Conservation (phyloP, 1,140 invertebrate genomes). For the Paralvinella palmiformis region DNA sequence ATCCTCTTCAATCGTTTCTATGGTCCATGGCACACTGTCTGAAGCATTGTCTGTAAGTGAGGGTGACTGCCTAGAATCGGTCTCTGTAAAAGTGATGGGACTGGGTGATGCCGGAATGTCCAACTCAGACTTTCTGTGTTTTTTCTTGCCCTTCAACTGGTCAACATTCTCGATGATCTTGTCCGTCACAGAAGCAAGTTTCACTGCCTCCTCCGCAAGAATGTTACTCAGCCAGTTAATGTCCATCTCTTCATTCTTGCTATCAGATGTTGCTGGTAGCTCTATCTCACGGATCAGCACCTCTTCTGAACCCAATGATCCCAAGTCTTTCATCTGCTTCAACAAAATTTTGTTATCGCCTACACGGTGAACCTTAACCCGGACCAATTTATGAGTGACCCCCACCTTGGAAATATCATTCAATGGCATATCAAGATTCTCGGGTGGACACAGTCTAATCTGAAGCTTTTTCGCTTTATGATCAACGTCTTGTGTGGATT, state of each 20-base stretch:
- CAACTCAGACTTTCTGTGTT: too few species aligned
- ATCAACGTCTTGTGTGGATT: background rate
- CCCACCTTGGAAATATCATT: background rate
- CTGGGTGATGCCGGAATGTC: too few species aligned
- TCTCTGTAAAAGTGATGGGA: too few species aligned
- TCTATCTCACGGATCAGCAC: background rate
- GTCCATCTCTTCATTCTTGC: background rate
- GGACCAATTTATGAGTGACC: background rate
- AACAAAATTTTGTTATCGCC: background rate
- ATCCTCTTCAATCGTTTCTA: too few species aligned
- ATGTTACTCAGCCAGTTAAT: background rate
- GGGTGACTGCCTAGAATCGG: too few species aligned
- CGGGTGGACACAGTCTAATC: background rate
- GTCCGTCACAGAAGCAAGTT: background rate
- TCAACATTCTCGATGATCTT: too few species aligned
- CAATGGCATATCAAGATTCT: background rate
- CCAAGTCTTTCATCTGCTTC: background rate
- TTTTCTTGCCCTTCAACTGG: too few species aligned
- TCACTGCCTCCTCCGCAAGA: slow-evolving; percentile 5
- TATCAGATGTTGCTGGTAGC: background rate
- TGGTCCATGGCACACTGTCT: too few species aligned
- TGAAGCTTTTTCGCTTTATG: background rate
- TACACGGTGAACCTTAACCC: slow-evolving; percentile 3
- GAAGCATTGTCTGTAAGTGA: too few species aligned
- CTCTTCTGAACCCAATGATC: background rate